phyloP scores from a whole-genome alignment of 2,888 invertebrate species.

The Philopedon plagiatum region DNA sequence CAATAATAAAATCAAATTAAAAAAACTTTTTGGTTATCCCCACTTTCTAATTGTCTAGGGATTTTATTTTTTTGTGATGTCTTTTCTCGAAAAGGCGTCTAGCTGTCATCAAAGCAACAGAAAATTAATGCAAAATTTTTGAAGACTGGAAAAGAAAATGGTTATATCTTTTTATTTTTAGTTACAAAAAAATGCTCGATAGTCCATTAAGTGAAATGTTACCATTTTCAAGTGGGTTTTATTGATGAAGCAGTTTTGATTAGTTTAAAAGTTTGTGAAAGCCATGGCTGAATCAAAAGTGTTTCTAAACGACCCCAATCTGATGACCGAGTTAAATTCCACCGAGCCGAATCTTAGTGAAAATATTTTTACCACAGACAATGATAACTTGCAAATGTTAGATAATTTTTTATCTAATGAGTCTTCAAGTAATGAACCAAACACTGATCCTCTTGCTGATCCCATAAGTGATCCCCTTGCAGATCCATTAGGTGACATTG shows the following conservation, averaged over 20 bases:
- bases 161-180: neutral
- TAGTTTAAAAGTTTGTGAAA: constrained; percentile 32
- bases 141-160: neutral
- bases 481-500: constrained; percentile 19
- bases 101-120: constrained; percentile 18
- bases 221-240: constrained; percentile 13
- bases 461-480: constrained; percentile 19
- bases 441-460: constrained; percentile 28
- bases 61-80: constrained; percentile 15
- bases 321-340: constrained; percentile 44
- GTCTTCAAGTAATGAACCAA: constrained; percentile 28
- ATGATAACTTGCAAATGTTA: constrained; percentile 43
- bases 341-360: constrained; percentile 32
- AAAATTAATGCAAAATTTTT: constrained; percentile 14
- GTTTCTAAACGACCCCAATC: constrained; percentile 58
- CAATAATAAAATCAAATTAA: no score
- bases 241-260: constrained; percentile 20
- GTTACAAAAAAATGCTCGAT: neutral
- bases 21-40: constrained; percentile 1
- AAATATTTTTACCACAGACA: constrained; percentile 36
- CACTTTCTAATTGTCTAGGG: constrained; percentile 1
- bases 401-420: constrained; percentile 46
- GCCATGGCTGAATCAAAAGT: constrained; percentile 60
- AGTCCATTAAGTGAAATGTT: constrained; percentile 3
- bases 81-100: constrained; percentile 21